Evolutionary conservation across 92 coral and sea anemone genomes (phyloP).

Genomic region (Epizoanthus scotinus): DNA sequence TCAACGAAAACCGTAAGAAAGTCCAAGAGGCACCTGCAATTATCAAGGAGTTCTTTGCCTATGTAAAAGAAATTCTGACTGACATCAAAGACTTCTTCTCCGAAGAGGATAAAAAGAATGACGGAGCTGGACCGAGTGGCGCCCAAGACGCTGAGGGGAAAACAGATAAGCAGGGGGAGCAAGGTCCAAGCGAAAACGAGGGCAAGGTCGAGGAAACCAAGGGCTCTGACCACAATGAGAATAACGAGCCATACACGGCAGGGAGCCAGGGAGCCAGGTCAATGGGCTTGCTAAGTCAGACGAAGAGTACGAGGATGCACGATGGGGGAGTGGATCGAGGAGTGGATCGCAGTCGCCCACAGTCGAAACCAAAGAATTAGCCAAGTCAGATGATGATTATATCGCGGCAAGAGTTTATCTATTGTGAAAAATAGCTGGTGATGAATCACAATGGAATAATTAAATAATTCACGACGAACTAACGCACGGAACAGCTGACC

Average conservation of each 20-base stretch:
- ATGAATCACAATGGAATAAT: no score
- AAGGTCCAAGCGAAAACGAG: background rate
- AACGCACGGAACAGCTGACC: background rate
- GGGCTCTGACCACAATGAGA: background rate
- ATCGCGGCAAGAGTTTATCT: background rate
- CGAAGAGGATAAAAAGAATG: constrained; percentile 50
- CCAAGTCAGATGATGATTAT: background rate
- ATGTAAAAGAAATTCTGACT: constrained; percentile 52
- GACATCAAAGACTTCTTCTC: constrained; percentile 64
- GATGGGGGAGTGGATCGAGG: constrained; percentile 14
- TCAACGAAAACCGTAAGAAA: constrained; percentile 80
- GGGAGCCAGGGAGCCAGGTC: constrained; percentile 2
- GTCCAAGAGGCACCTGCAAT: constrained; percentile 75
- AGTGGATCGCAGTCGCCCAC: background rate
- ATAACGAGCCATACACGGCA: background rate
- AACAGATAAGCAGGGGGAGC: background rate
- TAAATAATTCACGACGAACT: background rate
- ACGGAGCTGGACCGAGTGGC: constrained; percentile 30
- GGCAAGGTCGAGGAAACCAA: constrained; percentile 29
- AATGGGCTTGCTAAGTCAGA: constrained; percentile 14
- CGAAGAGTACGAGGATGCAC: constrained; percentile 38
- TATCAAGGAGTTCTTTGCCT: constrained; percentile 67
- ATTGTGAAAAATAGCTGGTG: background rate
- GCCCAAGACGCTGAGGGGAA: constrained; percentile 18
- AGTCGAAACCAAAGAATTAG: background rate